Base-by-base conservation (phyloP, 2,888 invertebrate genomes). In the Rhyacophila evoluta region DNA sequence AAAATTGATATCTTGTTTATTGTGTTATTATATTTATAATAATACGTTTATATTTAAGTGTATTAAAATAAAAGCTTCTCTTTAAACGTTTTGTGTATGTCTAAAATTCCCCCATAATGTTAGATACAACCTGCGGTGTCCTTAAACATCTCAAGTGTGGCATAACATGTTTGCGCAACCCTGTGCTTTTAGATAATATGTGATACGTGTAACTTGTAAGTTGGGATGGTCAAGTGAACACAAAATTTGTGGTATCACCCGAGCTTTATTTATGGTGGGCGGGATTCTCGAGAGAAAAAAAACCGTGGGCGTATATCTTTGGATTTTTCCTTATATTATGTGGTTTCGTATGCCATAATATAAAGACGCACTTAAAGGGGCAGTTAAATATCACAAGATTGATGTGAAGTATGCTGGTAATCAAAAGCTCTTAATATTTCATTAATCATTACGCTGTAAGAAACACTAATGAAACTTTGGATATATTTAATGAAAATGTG, bases 211-310 rank as follows among this genome's bases (percentile, higher is more conserved):
- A 55, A 27, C 41, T 72, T 38, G 72, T 37, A 72, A 36, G 37
- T 41, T 41, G 27, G 11, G 27, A 36, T 15, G 74, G 25, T 41
- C 74, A 74, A 74, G 74, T 74, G 74, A 55, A n/a, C 39, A 28
- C 27, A 74, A 36, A 55, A 74, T 74, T 74, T 74, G 74, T 74
- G 41, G 41, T 28, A 25, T n/a, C 74, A 41, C 55, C 55, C 55
- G 15, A 19, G 25, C 74, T 28, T 74, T 74, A 74, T 74, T 74
- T 74, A 74, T 74, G 55, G 19, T 25, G 55, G 70, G 55, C 27
- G 39, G 29, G 41, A 27, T 33, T 55, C 55, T 19, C 6, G 25
- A 19, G 19, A 55, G n/a, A n/a, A n/a, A 55, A 39, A 55, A 41
- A 55, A 25, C 55, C 19, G 55, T 55, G 25, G 55, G 55, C 55